Evolutionary conservation across 2,113 vertebrate genomes (phyloP).

Genomic region (Peromyscus californicus): DNA sequence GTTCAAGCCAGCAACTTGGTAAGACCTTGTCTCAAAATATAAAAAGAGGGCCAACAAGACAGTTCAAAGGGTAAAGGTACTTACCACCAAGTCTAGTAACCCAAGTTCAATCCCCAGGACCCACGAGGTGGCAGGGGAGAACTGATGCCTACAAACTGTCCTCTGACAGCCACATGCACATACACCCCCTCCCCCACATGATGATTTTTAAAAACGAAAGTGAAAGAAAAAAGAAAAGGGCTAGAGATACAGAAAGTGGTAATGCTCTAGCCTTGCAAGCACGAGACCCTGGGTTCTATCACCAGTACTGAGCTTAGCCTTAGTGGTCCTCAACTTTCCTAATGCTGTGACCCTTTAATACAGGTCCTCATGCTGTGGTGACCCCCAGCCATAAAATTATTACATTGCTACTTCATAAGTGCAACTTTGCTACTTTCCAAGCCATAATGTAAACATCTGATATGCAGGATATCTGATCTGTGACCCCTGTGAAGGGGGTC

Average conservation of each 20-base stretch:
- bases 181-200: too few relatives aligned
- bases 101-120: not conserved
- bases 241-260: not conserved
- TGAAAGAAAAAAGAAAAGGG: not conserved
- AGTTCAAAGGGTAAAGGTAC: not conserved
- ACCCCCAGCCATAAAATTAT: not conserved
- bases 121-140: not conserved
- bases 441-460: not conserved
- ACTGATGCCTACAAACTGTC: not conserved
- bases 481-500: not conserved
- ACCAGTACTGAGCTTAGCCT: not conserved
- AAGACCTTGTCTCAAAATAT: not conserved
- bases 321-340: not conserved
- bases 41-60: not conserved
- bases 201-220: not conserved
- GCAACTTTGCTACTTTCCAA: not conserved
- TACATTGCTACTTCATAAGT: not conserved
- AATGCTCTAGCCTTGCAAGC: not conserved
- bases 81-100: not conserved
- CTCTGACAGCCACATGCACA: too few relatives aligned
- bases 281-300: not conserved
- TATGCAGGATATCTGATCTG: not conserved
- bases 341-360: not conserved
- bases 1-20: not conserved
- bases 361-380: not conserved